phyloP scores from a whole-genome alignment of 2,797 vertebrate species.

The Tangara arthus region DNA sequence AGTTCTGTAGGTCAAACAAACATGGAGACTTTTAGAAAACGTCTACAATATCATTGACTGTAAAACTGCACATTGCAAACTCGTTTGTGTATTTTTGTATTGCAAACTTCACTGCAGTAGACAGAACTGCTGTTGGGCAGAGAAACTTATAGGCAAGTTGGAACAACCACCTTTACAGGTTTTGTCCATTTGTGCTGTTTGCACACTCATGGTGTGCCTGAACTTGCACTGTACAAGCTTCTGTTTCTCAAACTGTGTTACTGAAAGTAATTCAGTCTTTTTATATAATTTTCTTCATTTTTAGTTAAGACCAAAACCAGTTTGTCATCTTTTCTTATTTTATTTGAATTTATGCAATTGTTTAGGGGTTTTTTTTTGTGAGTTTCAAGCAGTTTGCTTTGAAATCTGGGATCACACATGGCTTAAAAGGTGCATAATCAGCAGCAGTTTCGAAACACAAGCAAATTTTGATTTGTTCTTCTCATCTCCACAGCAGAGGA shows the following conservation, averaged over 20 bases:
- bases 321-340: background rate
- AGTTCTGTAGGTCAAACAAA: background rate
- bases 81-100: background rate
- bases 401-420: background rate
- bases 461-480: background rate
- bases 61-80: background rate
- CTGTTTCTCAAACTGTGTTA: background rate
- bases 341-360: background rate
- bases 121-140: background rate
- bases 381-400: background rate
- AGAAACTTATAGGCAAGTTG: background rate
- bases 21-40: rapidly evolving
- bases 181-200: background rate
- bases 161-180: background rate
- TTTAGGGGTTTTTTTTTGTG: background rate
- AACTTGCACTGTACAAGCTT: background rate
- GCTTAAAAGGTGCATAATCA: background rate
- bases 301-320: background rate
- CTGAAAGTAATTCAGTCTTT: background rate
- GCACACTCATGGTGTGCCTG: background rate
- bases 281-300: background rate
- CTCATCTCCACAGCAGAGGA: background rate
- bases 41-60: background rate
- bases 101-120: background rate
- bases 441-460: background rate